A percentile compares a stretch with the other conserved stretches of the same genome.
Conservation (phyloP, 2,888 invertebrate genomes). For the Parthenolecanium corni region DNA sequence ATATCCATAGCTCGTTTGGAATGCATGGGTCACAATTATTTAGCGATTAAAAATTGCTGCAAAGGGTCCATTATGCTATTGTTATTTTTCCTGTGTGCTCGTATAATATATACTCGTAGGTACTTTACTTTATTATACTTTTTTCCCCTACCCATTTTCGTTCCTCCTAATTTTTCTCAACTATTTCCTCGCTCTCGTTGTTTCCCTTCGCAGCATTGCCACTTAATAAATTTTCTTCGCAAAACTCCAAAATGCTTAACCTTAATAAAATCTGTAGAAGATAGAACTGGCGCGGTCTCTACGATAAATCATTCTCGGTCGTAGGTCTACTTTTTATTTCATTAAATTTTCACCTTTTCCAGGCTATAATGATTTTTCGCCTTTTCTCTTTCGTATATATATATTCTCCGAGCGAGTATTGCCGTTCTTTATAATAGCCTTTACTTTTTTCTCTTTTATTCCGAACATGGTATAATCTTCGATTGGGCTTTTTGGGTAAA, state of each 20-base stretch:
- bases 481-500: too few species aligned
- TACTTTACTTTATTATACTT: too few species aligned
- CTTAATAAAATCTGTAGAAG: constrained; percentile 20
- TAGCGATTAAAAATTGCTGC: too few species aligned
- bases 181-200: neutral
- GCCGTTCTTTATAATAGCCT: neutral
- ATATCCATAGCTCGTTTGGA: too few species aligned
- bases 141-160: neutral
- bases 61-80: too few species aligned
- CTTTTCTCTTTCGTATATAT: neutral
- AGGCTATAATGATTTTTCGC: constrained; percentile 9
- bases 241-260: constrained; percentile 11
- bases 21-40: too few species aligned
- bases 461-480: neutral
- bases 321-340: constrained; percentile 10
- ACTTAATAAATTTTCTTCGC: constrained; percentile 14
- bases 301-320: constrained; percentile 16
- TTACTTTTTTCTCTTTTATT: neutral
- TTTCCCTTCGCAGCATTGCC: neutral
- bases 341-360: constrained; percentile 9
- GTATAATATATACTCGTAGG: too few species aligned
- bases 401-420: neutral
- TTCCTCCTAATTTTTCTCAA: neutral
- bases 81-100: too few species aligned
- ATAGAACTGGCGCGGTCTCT: constrained; percentile 2